Base-by-base conservation (phyloP, 2,797 vertebrate genomes). In the Macropodus opercularis region DNA sequence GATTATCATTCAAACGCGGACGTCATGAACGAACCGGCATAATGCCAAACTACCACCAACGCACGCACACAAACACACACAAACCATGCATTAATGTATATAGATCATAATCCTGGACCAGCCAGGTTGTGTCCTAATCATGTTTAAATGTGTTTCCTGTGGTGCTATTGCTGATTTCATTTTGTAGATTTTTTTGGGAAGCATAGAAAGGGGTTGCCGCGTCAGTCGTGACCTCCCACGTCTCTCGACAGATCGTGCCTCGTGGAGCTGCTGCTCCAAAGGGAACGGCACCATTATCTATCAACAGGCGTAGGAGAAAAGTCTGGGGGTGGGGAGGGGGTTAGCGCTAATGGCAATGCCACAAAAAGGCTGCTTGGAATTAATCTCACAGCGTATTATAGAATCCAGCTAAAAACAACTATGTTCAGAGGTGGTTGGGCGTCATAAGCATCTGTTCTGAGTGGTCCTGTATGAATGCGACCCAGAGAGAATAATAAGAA, bases 161-260 rank as follows among this genome's bases (percentile, higher is more conserved):
- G 41, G 18, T 49, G 29, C 47, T 73, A 29, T 63, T 15, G 51
- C n/a, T 35, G 58, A 56, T 18, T 69, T 56, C 1, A 15, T 15
- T 10, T 59, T 23, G 48, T 15, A 11, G 27, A 29, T 32, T 49
- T 77, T 59, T 51, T 21, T 35, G 46, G 48, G 22, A 58, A 70
- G 51, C 63, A 35, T 35, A 41, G 39, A 78, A 50, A 71, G 40
- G 46, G 65, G 59, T 60, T 50, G 71, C 35, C 34, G n/a, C 77
- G 75, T 77, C 67, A 72, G 75, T 84, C 60, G 72, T 86, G 79
- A 87, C 83, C 86, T 90, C 87, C 87, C 73, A 88, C 85, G 68
- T 79, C 78, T 80, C 83, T 82, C 74, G 2, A 59, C 72, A 83
- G 65, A 87, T 86, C 73, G 62, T 81, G 81, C 71, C 64, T 85